Evolutionary conservation across 1,140 invertebrate genomes (phyloP).

Genomic region (Nasonia giraulti): DNA sequence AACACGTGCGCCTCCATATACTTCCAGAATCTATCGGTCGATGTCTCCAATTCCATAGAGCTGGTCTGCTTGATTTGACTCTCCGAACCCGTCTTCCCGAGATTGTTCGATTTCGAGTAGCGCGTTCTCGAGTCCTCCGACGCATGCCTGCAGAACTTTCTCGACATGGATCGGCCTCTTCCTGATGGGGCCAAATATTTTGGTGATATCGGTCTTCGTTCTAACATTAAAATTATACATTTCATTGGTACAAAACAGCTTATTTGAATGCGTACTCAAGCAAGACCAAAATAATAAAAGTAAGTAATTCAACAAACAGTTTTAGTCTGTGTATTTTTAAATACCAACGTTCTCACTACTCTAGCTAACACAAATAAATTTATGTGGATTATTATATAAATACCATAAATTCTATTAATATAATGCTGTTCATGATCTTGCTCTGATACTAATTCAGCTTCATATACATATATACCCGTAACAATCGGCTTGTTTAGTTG

Average conservation of each 20-base stretch:
- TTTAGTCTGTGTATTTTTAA: not conserved
- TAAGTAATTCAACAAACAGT: not conserved
- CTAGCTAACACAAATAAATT: not conserved
- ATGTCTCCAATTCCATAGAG: constrained; percentile 68
- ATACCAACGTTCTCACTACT: not conserved
- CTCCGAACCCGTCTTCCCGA: constrained; percentile 71
- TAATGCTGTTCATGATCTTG: constrained; percentile 62
- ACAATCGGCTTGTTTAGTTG: constrained; percentile 66
- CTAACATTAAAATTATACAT: constrained; percentile 20
- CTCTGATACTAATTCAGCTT: constrained; percentile 63
- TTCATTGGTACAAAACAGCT: not conserved
- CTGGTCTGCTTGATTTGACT: constrained; percentile 72
- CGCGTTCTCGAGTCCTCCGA: constrained; percentile 69
- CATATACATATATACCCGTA: constrained; percentile 64
- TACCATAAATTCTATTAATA: constrained; percentile 64
- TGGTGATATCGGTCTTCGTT: constrained; percentile 27
- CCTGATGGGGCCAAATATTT: constrained; percentile 53
- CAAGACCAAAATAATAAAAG: constrained; percentile 32
- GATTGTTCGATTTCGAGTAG: constrained; percentile 65
- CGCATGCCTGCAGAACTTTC: constrained; percentile 66
- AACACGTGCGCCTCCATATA: constrained; percentile 67
- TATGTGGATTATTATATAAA: constrained; percentile 35
- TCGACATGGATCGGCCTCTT: constrained; percentile 59
- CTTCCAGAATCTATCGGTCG: constrained; percentile 69
- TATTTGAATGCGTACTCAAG: constrained; percentile 19